These are phyloP conservation scores for Chelmon rostratus DNA, from an alignment of 2,797 vertebrate genomes.

Conservation along the genomic window DNA sequence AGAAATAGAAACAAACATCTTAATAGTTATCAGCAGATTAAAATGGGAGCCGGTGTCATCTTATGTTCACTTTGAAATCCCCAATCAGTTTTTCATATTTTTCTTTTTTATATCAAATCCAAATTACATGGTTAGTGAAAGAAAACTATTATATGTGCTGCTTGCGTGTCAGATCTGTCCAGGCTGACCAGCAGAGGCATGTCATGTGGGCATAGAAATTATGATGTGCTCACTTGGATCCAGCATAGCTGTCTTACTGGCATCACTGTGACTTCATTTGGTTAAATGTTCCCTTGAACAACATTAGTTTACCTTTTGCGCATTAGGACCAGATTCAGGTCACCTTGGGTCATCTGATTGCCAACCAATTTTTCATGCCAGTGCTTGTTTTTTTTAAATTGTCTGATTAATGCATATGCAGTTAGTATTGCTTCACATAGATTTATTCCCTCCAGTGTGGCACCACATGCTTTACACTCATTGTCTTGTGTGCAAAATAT, in stretches of 20 bases:
- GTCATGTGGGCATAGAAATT: constrained; percentile 43
- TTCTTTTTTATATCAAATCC: neutral
- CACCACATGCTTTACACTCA: neutral
- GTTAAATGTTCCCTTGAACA: constrained; percentile 6
- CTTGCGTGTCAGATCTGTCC: constrained; percentile 8
- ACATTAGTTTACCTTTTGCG: constrained; percentile 33
- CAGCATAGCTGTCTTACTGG: constrained; percentile 11
- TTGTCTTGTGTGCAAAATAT: neutral
- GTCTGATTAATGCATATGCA: neutral
- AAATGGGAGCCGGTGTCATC: neutral
- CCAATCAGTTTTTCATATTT: neutral
- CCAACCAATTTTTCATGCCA: neutral
- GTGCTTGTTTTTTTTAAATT: neutral
- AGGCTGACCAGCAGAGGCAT: constrained; percentile 32
- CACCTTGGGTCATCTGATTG: neutral
- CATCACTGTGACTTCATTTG: constrained; percentile 29
- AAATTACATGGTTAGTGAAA: neutral
- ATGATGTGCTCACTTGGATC: constrained; percentile 24
- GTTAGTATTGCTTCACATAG: neutral
- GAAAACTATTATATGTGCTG: constrained; percentile 9
- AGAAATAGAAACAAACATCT: neutral
- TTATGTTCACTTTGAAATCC: neutral
- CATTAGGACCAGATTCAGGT: neutral
- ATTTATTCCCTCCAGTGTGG: neutral
- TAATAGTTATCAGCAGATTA: neutral